phyloP scores from a whole-genome alignment of 2,888 invertebrate genomes.

The Tetragnatha montana region DNA sequence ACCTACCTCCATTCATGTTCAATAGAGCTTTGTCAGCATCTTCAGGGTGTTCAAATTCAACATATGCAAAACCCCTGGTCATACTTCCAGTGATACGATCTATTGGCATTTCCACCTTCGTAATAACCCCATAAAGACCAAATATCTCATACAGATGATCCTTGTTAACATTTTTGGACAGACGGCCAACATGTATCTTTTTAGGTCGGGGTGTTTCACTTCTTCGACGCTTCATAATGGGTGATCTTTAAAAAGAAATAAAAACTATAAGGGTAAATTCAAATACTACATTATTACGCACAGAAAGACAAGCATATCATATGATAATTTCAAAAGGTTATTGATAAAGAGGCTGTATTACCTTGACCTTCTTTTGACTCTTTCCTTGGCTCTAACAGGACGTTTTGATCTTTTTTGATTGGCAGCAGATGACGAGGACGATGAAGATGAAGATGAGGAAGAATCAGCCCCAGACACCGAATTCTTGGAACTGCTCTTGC shows the following conservation, averaged over 20 bases:
- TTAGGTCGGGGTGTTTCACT: constrained; percentile 87
- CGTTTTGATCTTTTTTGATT: constrained; percentile 72
- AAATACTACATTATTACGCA: no score
- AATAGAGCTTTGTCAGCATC: constrained; percentile 99
- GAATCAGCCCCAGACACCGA: constrained; percentile 77
- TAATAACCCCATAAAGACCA: constrained; percentile 81
- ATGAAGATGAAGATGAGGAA: constrained; percentile 83
- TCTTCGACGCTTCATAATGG: constrained; percentile 78
- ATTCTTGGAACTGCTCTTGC: constrained; percentile 18
- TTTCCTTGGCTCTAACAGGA: constrained; percentile 71
- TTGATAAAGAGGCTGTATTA: constrained; percentile 4
- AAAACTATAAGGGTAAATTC: not conserved
- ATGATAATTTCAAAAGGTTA: not conserved
- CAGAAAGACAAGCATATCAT: no score
- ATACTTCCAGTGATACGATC: constrained; percentile 90
- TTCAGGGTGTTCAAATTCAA: constrained; percentile 93
- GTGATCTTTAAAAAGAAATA: constrained; percentile 35
- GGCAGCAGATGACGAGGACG: constrained; percentile 76
- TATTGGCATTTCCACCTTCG: constrained; percentile 90
- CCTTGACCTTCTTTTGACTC: constrained; percentile 67
- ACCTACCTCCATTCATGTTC: constrained; percentile 96
- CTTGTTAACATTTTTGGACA: constrained; percentile 90
- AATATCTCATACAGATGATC: constrained; percentile 95
- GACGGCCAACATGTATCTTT: constrained; percentile 93
- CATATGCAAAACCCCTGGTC: constrained; percentile 95